Evolutionary conservation across 2,797 vertebrate genomes (phyloP), one percentile per base, ranked within the genome.

Genomic region (Neoniphon sammara): DNA sequence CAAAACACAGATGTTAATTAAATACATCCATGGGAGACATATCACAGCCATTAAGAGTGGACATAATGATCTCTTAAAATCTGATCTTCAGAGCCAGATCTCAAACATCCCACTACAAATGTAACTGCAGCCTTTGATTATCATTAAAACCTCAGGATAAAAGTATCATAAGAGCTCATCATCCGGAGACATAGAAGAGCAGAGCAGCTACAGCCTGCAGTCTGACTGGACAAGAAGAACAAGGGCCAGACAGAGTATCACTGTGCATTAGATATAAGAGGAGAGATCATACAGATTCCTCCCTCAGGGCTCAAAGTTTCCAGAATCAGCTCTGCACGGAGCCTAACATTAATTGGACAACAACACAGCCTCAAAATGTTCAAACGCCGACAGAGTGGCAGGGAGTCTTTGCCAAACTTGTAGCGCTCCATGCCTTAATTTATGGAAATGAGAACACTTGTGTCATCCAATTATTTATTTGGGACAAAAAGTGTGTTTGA

Each of bases 381-480:
- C 30, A 59, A 59, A 36, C 2, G 5, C 8, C 44, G 25, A 31
- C 42, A 60, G 54, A 64, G 47, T 52, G 7, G 14, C 17, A 21
- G n/a, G 8, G 21, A 39, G 53, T 65, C 63, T 57, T 18, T 46
- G 31, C n/a, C 27, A 44, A 21, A 75, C 31, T 47, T 34, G 5
- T n/a, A 7, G 50, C 64, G 36, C n/a, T 77, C n/a, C 18, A 12
- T 62, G 56, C 46, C 27, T 78, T 66, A 23, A 77, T 76, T 75
- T 65, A 74, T 56, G 55, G 44, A 80, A 78, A 84, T 75, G 27
- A 55, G 18, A 58, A 36, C 47, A 31, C 34, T 70, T 71, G 52
- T 72, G 55, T 42, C 31, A 39, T 64, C 27, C 30, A 68, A 55
- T 58, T 76, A 72, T 65, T 81, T 70, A 66, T 73, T 79, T 31